These are phyloP conservation scores for Listronotus bonariensis DNA, from an alignment of 1,140 invertebrate species.

Conservation along the genomic window DNA sequence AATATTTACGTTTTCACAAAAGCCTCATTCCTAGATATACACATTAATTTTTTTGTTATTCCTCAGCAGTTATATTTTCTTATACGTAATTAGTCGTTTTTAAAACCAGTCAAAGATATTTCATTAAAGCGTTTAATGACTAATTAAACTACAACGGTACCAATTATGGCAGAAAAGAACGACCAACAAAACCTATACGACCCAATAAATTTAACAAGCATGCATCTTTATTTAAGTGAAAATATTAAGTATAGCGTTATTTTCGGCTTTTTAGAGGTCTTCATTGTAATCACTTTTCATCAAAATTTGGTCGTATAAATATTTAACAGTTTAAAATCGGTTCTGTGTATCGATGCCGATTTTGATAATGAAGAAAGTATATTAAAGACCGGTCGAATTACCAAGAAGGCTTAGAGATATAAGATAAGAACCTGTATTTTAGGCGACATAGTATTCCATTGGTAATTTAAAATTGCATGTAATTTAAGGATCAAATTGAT, in stretches of 20 bases:
- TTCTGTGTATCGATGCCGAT: not conserved
- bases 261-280: not conserved
- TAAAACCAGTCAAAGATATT: constrained; percentile 8
- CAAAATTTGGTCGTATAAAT: constrained; percentile 4
- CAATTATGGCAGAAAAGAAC: not conserved
- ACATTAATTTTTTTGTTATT: no score
- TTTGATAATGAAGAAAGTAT: constrained; percentile 5
- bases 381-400: not conserved
- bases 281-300: constrained; percentile 1
- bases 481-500: no score
- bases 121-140: constrained; percentile 8
- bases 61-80: no score
- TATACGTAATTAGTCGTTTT: no score
- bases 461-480: no score
- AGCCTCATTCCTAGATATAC: no score
- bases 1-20: no score
- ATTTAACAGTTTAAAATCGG: constrained; percentile 8
- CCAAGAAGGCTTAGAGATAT: not conserved
- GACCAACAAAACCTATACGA: not conserved
- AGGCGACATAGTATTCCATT: no score
- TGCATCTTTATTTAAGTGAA: not conserved
- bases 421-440: no score
- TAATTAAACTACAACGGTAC: constrained; percentile 11
- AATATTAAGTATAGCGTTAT: not conserved
- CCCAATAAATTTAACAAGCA: constrained; percentile 6